Base-by-base conservation (phyloP, 2,888 invertebrate species). In the Uloborus plumipes region DNA sequence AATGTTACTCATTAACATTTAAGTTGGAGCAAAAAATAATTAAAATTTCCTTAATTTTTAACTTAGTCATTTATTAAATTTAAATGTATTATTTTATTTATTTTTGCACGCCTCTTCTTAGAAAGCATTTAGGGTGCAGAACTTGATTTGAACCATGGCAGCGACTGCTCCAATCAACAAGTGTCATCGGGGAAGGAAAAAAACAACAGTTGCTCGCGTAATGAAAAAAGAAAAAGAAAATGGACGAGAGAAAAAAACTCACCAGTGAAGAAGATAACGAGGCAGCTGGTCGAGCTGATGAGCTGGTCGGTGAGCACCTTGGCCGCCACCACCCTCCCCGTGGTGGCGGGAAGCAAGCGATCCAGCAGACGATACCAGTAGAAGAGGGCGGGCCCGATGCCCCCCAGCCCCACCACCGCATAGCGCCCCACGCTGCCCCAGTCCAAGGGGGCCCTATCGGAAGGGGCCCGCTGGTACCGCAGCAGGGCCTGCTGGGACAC, bases 331-430 rank as follows among this genome's bases (percentile, higher is more conserved):
- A 51, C 55, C 18, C 14, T 49, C 4, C 15, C 15, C 2, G 84
- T 58, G 13, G 74, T 51, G 3, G 94, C 95, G 0, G 91, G 91
- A 86, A 93, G 93, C 84, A 91, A 92, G 78, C 89, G 90, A 88
- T 86, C 87, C 50, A 86, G 73, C 31, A 85, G 78, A 50, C 84
- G 76, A 18, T 84, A 92, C 89, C 95, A 95, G 88, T 95, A 95
- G 0, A 94, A 93, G 78, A 93, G 91, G 88, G 95, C 95, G 0
- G 95, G 95, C 6, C 93, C 93, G 0, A 93, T 92, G 88, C 94
- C 95, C 86, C 95, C 92, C 0, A 92, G 91, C 7, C 94, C 95
- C 88, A 95, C 95, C 51, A 94, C 91, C 3, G 92, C 88, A 3
- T 91, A 91, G 87, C 92, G 92, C 6, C 80, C 64, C 4, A 81